Evolutionary conservation across 2,797 vertebrate genomes (phyloP).

Genomic region (Adelosebastes latens): DNA sequence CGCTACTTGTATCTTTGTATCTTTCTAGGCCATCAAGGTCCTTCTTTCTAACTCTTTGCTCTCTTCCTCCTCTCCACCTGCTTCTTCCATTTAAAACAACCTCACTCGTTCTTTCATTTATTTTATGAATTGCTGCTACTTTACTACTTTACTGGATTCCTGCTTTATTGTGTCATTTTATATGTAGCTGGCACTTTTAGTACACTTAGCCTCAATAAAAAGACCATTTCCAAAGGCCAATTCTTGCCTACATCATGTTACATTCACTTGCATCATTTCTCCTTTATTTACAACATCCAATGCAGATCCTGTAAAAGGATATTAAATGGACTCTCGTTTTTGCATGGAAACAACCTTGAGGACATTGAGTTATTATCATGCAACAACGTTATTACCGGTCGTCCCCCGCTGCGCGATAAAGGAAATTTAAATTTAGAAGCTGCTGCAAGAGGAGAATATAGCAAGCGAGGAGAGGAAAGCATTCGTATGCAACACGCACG

Average conservation of each 20-base stretch:
- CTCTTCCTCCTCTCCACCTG: background rate
- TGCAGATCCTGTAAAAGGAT: slow-evolving; percentile 30
- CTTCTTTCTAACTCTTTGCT: background rate
- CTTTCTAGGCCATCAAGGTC: slow-evolving; percentile 14
- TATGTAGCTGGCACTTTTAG: slow-evolving; percentile 29
- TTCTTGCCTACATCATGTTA: slow-evolving; percentile 34
- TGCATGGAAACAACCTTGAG: slow-evolving; percentile 50
- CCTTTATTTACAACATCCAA: slow-evolving; percentile 42
- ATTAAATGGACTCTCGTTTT: slow-evolving; percentile 29
- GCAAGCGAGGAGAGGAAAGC: background rate
- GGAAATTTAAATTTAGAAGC: slow-evolving; percentile 10
- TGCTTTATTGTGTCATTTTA: slow-evolving; percentile 4
- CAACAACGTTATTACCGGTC: slow-evolving; percentile 16
- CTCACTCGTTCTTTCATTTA: background rate
- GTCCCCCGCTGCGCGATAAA: slow-evolving; percentile 1
- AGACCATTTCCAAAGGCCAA: slow-evolving; percentile 37
- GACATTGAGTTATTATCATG: slow-evolving; percentile 37
- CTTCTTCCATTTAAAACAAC: background rate
- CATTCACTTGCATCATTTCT: slow-evolving; percentile 51
- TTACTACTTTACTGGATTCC: slow-evolving; percentile 15
- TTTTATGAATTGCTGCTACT: slow-evolving; percentile 16
- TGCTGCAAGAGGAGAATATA: background rate
- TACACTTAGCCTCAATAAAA: slow-evolving; percentile 32
- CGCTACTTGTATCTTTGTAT: slow-evolving; percentile 22
- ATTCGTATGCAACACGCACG: background rate